Percentiles rank a stretch among this genome's conserved stretches.
phyloP scores from a whole-genome alignment of 1,140 invertebrate species.

The Rhynchophorus ferrugineus region DNA sequence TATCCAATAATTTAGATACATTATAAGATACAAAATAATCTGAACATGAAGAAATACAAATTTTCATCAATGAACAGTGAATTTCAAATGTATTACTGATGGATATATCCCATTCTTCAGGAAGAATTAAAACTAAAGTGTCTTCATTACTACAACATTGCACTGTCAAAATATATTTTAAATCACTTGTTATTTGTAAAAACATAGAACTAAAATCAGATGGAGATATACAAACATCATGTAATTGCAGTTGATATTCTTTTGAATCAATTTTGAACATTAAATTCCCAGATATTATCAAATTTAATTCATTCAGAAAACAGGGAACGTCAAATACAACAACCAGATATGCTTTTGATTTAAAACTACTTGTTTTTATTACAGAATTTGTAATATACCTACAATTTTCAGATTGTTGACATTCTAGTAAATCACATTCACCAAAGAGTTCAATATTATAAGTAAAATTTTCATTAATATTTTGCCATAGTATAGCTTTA shows the following conservation, averaged over 20 bases:
- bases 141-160: not conserved
- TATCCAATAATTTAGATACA: constrained; percentile 1
- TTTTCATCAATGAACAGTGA: not conserved
- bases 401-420: not conserved
- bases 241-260: not conserved
- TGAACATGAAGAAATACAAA: not conserved
- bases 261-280: not conserved
- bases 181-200: not conserved
- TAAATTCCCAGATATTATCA: not conserved
- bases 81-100: constrained; percentile 4
- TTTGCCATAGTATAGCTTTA: not conserved
- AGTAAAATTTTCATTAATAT: not conserved
- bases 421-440: not conserved
- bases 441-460: not conserved
- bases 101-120: not conserved
- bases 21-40: not conserved
- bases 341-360: not conserved
- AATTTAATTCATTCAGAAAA: not conserved
- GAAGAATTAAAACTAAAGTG: not conserved
- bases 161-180: constrained; percentile 1
- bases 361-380: not conserved
- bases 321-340: not conserved
- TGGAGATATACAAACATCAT: not conserved
- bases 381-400: not conserved
- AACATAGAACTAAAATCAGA: not conserved